Evolutionary conservation across 2,797 vertebrate genomes (phyloP).

Genomic region (Coilia nasus): DNA sequence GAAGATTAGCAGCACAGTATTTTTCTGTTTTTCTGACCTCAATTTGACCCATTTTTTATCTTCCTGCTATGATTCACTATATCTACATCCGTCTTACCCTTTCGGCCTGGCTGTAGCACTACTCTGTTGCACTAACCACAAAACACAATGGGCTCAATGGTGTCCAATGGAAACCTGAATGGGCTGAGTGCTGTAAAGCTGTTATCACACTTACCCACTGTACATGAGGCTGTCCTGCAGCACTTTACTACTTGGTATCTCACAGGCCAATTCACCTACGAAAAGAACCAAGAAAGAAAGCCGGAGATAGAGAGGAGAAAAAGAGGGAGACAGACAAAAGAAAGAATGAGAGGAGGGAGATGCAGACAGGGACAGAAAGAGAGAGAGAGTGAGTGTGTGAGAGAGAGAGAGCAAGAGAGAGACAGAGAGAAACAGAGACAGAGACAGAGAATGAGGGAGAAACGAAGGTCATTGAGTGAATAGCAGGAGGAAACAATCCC

Average conservation of each 20-base stretch:
- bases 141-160: not conserved
- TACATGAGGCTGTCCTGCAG: slow-evolving; percentile 92
- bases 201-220: slow-evolving; percentile 82
- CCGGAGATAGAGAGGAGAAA: slow-evolving; percentile 42
- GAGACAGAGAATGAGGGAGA: not conserved
- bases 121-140: not conserved
- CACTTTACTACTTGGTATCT: slow-evolving; percentile 80
- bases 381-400: not conserved
- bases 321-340: not conserved
- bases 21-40: not conserved
- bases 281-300: slow-evolving; percentile 30
- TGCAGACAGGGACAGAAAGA: slow-evolving; percentile 34
- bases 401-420: not conserved
- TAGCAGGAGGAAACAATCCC: not conserved
- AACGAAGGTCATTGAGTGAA: not conserved
- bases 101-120: not conserved
- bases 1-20: not conserved
- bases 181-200: not conserved
- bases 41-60: not conserved
- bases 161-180: not conserved
- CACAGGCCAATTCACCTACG: slow-evolving; percentile 84
- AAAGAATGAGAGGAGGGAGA: slow-evolving; percentile 42
- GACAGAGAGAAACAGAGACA: slow-evolving; percentile 38
- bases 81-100: not conserved
- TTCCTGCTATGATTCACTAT: not conserved